These are phyloP conservation scores for Spisula solida DNA, from an alignment of 2,888 invertebrate genomes.

Conservation along the genomic window DNA sequence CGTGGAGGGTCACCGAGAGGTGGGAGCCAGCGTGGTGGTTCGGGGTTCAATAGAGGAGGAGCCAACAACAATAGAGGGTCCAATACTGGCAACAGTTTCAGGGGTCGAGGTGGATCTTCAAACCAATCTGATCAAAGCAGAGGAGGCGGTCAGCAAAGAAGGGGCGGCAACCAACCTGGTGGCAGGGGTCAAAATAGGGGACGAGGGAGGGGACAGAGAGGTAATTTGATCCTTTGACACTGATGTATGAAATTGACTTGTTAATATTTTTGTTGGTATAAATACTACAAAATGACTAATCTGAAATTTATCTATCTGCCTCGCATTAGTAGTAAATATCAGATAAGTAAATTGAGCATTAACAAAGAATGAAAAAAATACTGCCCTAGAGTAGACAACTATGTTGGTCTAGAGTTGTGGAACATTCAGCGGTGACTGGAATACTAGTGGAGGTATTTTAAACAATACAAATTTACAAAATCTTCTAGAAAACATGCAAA, in stretches of 20 bases:
- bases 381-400: too few species aligned
- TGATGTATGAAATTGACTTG: not conserved
- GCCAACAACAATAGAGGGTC: not conserved
- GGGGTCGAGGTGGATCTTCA: conserved; percentile 6
- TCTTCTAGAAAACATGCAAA: too few species aligned
- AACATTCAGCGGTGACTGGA: too few species aligned
- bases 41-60: not conserved
- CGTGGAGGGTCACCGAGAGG: not conserved
- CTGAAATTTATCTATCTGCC: too few species aligned
- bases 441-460: too few species aligned
- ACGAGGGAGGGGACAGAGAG: conserved; percentile 55
- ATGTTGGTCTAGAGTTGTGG: too few species aligned
- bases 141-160: not conserved
- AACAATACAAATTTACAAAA: too few species aligned
- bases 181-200: conserved; percentile 51
- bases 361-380: too few species aligned
- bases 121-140: conserved; percentile 15
- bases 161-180: conserved; percentile 20
- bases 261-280: not conserved
- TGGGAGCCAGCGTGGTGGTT: not conserved
- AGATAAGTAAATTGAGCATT: too few species aligned
- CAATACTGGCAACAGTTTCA: not conserved
- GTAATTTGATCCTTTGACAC: not conserved
- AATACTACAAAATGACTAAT: too few species aligned
- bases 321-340: too few species aligned